A percentile compares a stretch with the other conserved stretches of the same genome.
Evolutionary conservation across 2,888 invertebrate genomes (phyloP).

Genomic region (Nebria brevicollis): DNA sequence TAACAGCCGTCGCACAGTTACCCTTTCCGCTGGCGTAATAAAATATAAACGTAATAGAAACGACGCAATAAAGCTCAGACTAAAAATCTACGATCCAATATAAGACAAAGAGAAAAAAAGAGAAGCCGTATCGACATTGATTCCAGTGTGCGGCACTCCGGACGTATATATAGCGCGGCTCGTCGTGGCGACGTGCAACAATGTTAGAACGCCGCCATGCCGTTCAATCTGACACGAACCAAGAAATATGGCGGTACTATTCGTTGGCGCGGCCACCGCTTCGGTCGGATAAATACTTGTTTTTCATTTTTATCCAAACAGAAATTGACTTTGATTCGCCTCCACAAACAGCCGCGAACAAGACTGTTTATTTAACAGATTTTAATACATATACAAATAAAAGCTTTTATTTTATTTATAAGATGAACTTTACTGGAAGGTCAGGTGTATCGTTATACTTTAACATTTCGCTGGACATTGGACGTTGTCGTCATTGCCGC

Average conservation of each 20-base stretch:
- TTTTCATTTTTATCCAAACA: background rate
- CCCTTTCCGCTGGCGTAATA: slow-evolving; percentile 33
- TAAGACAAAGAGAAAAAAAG: slow-evolving; percentile 30
- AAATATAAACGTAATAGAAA: slow-evolving; percentile 48
- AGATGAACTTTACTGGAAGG: background rate
- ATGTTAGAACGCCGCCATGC: background rate
- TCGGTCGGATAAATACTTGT: background rate
- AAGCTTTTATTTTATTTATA: too few species aligned
- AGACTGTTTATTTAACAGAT: too few species aligned
- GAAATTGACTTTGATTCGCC: too few species aligned
- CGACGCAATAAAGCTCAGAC: slow-evolving; percentile 45
- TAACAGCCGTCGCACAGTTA: slow-evolving; percentile 31
- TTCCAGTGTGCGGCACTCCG: slow-evolving; percentile 12
- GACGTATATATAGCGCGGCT: background rate
- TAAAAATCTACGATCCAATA: slow-evolving; percentile 46
- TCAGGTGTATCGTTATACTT: background rate
- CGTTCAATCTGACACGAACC: background rate
- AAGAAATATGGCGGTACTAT: background rate
- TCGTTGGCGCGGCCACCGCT: background rate
- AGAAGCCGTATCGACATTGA: slow-evolving; percentile 38
- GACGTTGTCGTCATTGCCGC: background rate
- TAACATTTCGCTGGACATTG: background rate
- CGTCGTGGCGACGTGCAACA: slow-evolving; percentile 13
- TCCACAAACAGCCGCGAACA: too few species aligned
- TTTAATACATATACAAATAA: too few species aligned